These are phyloP conservation scores for Panthera tigris DNA, from an alignment of 2,113 vertebrate species.

Conservation along the genomic window DNA sequence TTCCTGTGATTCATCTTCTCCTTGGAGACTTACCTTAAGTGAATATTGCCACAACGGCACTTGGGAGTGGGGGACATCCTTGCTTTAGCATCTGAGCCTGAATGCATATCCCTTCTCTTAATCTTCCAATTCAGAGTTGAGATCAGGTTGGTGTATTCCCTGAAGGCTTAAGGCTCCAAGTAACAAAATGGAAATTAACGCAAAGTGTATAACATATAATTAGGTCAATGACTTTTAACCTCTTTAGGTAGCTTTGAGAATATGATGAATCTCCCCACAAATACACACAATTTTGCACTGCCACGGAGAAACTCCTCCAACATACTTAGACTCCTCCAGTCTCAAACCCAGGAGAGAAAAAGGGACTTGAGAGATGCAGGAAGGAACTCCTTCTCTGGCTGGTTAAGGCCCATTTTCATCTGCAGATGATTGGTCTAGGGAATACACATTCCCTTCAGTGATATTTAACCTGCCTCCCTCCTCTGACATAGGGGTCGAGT, in stretches of 20 bases:
- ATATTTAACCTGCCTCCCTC: neutral
- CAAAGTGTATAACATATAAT: slow-evolving; percentile 10
- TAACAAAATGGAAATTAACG: slow-evolving; percentile 50
- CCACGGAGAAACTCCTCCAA: neutral
- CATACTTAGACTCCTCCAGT: neutral
- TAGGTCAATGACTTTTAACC: neutral
- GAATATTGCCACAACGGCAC: neutral
- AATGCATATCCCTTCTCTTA: neutral
- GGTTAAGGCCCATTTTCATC: neutral
- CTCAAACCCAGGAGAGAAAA: neutral
- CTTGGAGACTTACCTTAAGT: neutral
- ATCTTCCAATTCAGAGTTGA: slow-evolving; percentile 1
- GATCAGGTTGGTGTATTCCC: neutral
- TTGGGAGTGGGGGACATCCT: neutral
- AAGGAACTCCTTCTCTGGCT: neutral
- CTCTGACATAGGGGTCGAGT: neutral
- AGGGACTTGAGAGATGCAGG: neutral
- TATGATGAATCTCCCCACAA: neutral
- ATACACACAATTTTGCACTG: neutral
- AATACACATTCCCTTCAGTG: neutral
- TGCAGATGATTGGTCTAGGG: neutral
- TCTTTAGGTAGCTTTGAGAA: neutral
- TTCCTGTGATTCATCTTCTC: neutral
- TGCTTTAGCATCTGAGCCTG: neutral
- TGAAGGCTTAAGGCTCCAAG: neutral